These are phyloP conservation scores for Danaus plexippus DNA, from an alignment of 1,140 invertebrate species.

Conservation along the genomic window DNA sequence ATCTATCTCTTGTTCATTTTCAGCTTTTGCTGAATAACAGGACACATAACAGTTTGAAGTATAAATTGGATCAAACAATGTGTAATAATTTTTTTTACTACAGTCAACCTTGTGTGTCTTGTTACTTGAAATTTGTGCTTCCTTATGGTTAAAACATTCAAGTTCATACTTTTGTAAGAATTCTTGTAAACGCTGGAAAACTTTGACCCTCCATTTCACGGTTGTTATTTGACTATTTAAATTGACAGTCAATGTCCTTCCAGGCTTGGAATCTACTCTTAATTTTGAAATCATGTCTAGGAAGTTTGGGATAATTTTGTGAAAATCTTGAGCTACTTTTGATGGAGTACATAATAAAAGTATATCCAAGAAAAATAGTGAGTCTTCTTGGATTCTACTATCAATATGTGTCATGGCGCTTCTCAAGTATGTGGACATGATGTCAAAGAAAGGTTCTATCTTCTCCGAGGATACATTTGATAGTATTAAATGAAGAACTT, in stretches of 20 bases:
- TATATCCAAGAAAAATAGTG: slow-evolving; percentile 82
- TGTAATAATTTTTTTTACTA: slow-evolving; percentile 29
- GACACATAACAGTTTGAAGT: slow-evolving; percentile 39
- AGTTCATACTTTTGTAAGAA: slow-evolving; percentile 68
- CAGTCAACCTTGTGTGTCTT: too few species aligned
- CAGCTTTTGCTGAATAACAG: slow-evolving; percentile 48
- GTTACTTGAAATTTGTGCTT: too few species aligned
- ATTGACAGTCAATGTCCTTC: slow-evolving; percentile 76
- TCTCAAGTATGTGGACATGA: slow-evolving; percentile 82
- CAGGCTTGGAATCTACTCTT: slow-evolving; percentile 74
- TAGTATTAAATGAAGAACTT: slow-evolving; percentile 78
- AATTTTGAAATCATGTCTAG: slow-evolving; percentile 84
- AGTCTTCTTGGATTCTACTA: slow-evolving; percentile 84
- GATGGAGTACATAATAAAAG: slow-evolving; percentile 75
- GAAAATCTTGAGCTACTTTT: slow-evolving; percentile 76
- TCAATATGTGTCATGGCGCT: slow-evolving; percentile 92
- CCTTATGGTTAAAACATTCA: too few species aligned
- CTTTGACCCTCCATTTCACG: slow-evolving; percentile 83
- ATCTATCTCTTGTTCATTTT: slow-evolving; percentile 39
- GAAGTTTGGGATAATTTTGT: slow-evolving; percentile 82
- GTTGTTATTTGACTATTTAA: slow-evolving; percentile 78
- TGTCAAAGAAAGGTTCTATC: slow-evolving; percentile 79
- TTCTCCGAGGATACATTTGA: slow-evolving; percentile 66
- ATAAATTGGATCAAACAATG: slow-evolving; percentile 42
- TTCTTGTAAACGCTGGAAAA: slow-evolving; percentile 76